Evolutionary conservation across 2,113 vertebrate species (phyloP).

Genomic region (Notarius quadriscutis): DNA sequence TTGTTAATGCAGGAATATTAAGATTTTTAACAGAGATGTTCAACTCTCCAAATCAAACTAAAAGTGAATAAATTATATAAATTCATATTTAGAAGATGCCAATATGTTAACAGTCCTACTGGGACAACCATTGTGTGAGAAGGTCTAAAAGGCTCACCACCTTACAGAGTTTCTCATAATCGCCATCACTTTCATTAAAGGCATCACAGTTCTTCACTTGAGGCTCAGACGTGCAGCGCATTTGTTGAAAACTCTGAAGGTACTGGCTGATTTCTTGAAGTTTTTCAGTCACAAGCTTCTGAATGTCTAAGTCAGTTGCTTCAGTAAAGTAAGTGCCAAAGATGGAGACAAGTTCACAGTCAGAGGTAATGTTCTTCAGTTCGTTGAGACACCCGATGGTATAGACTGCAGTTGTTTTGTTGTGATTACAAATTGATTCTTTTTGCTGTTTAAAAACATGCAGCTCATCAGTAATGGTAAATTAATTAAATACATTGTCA

Average conservation of each 20-base stretch:
- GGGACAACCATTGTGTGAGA: neutral
- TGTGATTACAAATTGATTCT: neutral
- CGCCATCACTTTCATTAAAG: neutral
- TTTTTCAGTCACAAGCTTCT: fast-evolving
- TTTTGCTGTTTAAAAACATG: neutral
- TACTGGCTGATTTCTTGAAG: neutral
- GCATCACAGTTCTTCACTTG: neutral
- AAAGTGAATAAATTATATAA: conserved; percentile 2
- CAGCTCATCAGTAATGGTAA: neutral
- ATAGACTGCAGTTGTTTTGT: fast-evolving
- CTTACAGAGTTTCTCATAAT: conserved; percentile 9
- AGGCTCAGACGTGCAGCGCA: neutral
- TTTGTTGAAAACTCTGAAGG: fast-evolving
- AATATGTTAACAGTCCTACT: neutral
- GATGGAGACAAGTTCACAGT: neutral
- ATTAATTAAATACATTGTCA: neutral
- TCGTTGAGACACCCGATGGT: neutral
- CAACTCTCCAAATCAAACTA: neutral
- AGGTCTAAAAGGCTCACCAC: conserved; percentile 4
- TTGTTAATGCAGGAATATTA: neutral
- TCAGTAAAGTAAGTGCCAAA: conserved; percentile 3
- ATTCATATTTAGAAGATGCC: neutral
- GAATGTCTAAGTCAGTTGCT: neutral
- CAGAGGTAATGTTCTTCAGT: neutral
- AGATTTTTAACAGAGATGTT: neutral